Base-by-base conservation (phyloP, 92 coral and sea anemone species). In the Muricea muricata region DNA sequence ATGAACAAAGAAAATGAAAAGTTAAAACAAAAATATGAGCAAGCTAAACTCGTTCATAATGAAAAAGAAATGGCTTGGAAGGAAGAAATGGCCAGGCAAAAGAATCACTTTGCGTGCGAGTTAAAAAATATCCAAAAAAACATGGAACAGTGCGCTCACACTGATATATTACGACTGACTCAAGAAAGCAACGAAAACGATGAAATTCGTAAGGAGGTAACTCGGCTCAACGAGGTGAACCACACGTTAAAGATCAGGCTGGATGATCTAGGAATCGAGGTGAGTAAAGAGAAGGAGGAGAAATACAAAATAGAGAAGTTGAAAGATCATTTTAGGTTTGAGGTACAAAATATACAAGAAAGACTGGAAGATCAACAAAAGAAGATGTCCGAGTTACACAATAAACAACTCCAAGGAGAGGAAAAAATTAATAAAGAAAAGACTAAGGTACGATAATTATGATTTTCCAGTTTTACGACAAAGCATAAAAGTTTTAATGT, bases 1-100 rank as follows among this genome's bases (percentile, higher is more conserved):
- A 4, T 30, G 70, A 63, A 80, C 45, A 41, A 28, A 80, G 83
- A 88, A 86, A 66, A 80, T 87, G 18, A 76, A 77, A 60, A 81
- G 65, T 78, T 60, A 65, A 66, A 66, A 48, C 54, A 76, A 54
- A 15, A 67, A 73, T 35, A 42, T 84, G 35, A 78, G 79, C 80
- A 85, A 67, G 78, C 48, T 52, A 90, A 56, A 26, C 58, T 10
- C 60, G 67, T 28, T 41, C 39, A 15, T 73, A 70, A 21, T n/a
- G 55, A 56, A 42, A 63, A 63, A 1, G 70, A 63, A 18, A 17
- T 6, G 5, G 37, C 37, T 30, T 63, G 14, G 70, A 20, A 70
- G 21, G 48, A 70, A 35, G 76, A 70, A 70, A 21, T 70, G 3
- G 76, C 23, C 35, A 70, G 39, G 48, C 76, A 70, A 40, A 34